Base-by-base conservation (phyloP, 2,113 vertebrate species). In the Eleginops maclovinus region DNA sequence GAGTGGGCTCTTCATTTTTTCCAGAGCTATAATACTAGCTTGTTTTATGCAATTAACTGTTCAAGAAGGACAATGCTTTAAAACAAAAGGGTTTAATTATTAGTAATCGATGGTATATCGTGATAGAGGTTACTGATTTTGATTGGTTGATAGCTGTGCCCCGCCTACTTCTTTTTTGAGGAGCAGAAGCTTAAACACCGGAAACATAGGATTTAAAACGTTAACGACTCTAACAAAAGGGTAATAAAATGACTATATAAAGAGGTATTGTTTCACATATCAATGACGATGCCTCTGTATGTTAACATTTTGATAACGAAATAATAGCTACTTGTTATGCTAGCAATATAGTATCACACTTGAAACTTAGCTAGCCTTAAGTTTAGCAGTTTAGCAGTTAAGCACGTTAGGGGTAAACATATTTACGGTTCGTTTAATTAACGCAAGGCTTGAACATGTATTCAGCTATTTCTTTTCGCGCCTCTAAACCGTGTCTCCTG, bases 141-240 rank as follows among this genome's bases (percentile, higher is more conserved):
- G 6, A 36, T 36, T 36, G 31, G 28, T 28, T 28, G 31, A 36
- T 1, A 55, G 4, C 3, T 16, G 4, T n/a, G 46, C 31, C 55
- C 54, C 55, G 64, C 56, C 55, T 36, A 61, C 54, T 56, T 64
- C 41, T 64, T 74, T 60, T 51, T 74, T 24, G 19, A 64, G 36
- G 12, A 53, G 1, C 16, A 41, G 15, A 31, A 36, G 31, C 31
- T 36, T 36, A 36, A 36, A 36, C 31, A 36, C 31, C 31, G 31
- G 31, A 36, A 36, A 36, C 7, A 36, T 8, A 7, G 31, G 31
- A 36, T 36, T 36, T 36, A 36, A 36, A 36, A 36, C 31, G 1
- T 36, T 36, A 36, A 36, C 31, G 31, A 36, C 31, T 36, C 1
- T 8, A 36, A 36, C 31, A 36, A 9, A 36, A 36, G 8, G 31